Evolutionary conservation across 2,888 invertebrate genomes (phyloP).

Genomic region (Drosophila emarginata): DNA sequence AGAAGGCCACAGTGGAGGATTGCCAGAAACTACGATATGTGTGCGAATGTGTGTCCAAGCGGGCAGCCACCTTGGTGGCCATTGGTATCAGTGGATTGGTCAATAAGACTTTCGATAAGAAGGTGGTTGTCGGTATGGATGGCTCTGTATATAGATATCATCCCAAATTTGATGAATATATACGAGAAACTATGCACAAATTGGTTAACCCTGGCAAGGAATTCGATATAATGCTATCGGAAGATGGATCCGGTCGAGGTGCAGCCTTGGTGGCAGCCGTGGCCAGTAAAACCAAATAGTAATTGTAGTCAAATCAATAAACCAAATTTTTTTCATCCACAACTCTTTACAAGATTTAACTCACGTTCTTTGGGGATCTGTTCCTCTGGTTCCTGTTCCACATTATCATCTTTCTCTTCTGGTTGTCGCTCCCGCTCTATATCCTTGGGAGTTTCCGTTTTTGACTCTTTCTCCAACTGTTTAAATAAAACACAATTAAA

Average conservation of each 20-base stretch:
- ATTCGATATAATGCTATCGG: conserved; percentile 96
- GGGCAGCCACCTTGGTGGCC: conserved; percentile 95
- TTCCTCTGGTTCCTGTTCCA: not conserved
- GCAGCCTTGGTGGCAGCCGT: conserved; percentile 97
- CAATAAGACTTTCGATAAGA: conserved; percentile 93
- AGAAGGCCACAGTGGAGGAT: conserved; percentile 91
- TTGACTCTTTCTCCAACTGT: conserved; percentile 44
- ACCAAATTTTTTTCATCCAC: conserved; percentile 27
- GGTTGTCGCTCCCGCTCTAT: conserved; percentile 5
- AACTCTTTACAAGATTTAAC: conserved; percentile 26
- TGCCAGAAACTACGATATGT: conserved; percentile 95
- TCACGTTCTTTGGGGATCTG: conserved; percentile 47
- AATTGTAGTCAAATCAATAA: conserved; percentile 30
- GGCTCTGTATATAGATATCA: conserved; percentile 98
- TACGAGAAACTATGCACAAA: conserved; percentile 92
- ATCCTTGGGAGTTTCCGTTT: conserved; percentile 25
- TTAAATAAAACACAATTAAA: not conserved
- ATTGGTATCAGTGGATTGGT: conserved; percentile 93
- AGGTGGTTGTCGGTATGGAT: conserved; percentile 96
- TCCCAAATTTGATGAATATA: conserved; percentile 96
- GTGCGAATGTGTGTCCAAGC: conserved; percentile 93
- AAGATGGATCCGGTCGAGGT: conserved; percentile 97
- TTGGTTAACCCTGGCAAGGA: conserved; percentile 88
- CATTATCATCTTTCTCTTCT: not conserved
- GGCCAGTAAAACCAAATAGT: conserved; percentile 82